Percentiles rank a stretch among this genome's conserved stretches.
phyloP scores from a whole-genome alignment of 2,888 invertebrate genomes.

The Spisula subtruncata region DNA sequence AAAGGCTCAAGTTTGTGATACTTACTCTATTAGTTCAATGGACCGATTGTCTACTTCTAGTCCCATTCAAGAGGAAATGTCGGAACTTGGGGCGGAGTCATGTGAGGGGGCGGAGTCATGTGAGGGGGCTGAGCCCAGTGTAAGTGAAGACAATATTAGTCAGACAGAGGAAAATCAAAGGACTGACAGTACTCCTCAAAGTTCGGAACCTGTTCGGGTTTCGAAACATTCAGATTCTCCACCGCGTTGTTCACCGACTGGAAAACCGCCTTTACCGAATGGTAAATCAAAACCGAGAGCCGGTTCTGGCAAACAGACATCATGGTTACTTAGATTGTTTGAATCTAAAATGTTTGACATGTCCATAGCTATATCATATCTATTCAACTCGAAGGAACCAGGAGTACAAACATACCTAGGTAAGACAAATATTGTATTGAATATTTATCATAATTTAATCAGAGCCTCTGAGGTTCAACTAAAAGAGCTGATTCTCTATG shows the following conservation, averaged over 20 bases:
- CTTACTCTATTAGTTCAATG: constrained; percentile 48
- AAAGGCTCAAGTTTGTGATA: constrained; percentile 40
- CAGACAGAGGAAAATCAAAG: constrained; percentile 6
- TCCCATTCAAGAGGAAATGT: constrained; percentile 57
- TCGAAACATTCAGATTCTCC: constrained; percentile 42
- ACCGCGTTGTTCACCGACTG: constrained; percentile 32
- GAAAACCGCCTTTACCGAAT: constrained; percentile 72
- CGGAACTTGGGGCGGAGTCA: constrained; percentile 39
- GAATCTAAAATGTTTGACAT: constrained; percentile 99
- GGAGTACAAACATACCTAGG: constrained; percentile 99
- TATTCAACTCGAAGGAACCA: constrained; percentile 99
- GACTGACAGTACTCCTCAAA: constrained; percentile 23
- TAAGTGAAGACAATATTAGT: constrained; percentile 4
- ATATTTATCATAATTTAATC: no score
- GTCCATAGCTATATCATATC: constrained; percentile 99
- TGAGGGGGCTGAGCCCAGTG: neutral
- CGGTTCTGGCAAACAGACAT: constrained; percentile 74
- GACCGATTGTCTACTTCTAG: constrained; percentile 53
- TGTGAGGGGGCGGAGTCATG: neutral
- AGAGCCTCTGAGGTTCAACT: no score
- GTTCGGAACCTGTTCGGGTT: constrained; percentile 26
- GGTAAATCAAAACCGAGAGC: constrained; percentile 65
- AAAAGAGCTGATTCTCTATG: no score
- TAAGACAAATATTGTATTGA: constrained; percentile 85
- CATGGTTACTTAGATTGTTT: constrained; percentile 94